Evolutionary conservation across 2,113 vertebrate species (phyloP).

Genomic region (Vulpes vulpes): DNA sequence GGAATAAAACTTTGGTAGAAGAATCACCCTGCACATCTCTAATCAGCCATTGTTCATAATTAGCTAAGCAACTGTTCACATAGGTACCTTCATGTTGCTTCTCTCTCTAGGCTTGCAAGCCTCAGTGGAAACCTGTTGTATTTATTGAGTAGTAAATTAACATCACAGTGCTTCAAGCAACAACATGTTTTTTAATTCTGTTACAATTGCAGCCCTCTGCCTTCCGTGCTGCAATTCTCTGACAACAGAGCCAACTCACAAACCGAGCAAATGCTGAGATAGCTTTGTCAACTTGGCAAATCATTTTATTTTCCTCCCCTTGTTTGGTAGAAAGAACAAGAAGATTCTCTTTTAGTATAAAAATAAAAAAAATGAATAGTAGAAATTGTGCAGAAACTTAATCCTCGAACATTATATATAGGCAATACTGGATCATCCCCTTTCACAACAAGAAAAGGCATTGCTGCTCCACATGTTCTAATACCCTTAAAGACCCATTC

Average conservation of each 20-base stretch:
- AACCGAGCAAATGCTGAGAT: constrained; percentile 70
- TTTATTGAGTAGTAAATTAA: constrained; percentile 85
- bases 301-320: neutral
- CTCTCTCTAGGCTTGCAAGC: constrained; percentile 64
- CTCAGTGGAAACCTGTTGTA: constrained; percentile 77
- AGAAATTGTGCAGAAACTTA: neutral
- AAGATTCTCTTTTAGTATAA: neutral
- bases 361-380: neutral
- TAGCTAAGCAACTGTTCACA: constrained; percentile 76
- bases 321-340: constrained; percentile 31
- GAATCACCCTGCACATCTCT: constrained; percentile 73
- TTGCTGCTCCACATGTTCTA: neutral
- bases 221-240: constrained; percentile 46
- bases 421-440: neutral
- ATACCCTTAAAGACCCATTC: neutral
- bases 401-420: neutral
- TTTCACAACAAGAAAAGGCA: constrained; percentile 29
- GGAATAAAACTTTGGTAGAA: constrained; percentile 71
- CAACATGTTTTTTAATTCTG: constrained; percentile 78
- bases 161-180: constrained; percentile 76
- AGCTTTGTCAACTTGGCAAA: constrained; percentile 30
- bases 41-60: constrained; percentile 80
- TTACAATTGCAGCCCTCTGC: constrained; percentile 69
- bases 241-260: constrained; percentile 33
- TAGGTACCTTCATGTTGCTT: constrained; percentile 75